Conservation (phyloP, 2,888 invertebrate genomes). For the Megalurothrips usitatus region DNA sequence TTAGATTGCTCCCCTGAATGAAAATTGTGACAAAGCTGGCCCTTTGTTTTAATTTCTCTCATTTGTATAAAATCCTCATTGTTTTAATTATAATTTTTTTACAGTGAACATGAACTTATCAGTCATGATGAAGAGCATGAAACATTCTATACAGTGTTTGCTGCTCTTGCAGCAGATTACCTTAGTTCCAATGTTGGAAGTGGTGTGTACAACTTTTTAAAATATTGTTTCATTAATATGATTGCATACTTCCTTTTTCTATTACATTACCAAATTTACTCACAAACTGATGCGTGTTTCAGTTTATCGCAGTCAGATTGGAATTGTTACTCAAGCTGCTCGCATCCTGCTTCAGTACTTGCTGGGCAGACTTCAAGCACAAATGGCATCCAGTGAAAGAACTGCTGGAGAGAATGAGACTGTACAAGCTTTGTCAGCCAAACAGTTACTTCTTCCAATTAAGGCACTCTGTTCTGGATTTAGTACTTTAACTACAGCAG, state of each 20-base stretch:
- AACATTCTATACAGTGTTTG: constrained; percentile 82
- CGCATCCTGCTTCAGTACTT: constrained; percentile 64
- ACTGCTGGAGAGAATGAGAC: constrained; percentile 41
- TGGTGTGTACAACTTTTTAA: constrained; percentile 55
- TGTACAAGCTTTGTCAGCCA: constrained; percentile 47
- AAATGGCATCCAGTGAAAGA: constrained; percentile 43
- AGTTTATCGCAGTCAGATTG: constrained; percentile 66
- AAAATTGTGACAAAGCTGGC: constrained; percentile 33
- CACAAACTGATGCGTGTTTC: constrained; percentile 34
- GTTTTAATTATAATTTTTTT: constrained; percentile 43
- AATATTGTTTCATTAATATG: constrained; percentile 36
- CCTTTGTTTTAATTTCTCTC: no score
- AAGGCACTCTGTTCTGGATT: constrained; percentile 67
- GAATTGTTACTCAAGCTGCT: constrained; percentile 63
- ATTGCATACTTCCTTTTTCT: constrained; percentile 27
- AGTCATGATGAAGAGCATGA: constrained; percentile 78
- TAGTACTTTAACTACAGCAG: constrained; percentile 66
- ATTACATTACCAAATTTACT: constrained; percentile 13
- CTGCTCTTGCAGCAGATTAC: constrained; percentile 80
- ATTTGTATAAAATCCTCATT: constrained; percentile 35
- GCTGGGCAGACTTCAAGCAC: constrained; percentile 47
- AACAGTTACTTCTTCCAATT: constrained; percentile 63
- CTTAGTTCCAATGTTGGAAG: constrained; percentile 68
- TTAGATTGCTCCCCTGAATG: constrained; percentile 31
- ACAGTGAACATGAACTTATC: constrained; percentile 79